phyloP scores from a whole-genome alignment of 2,888 invertebrate species.

The Nebria salina region DNA sequence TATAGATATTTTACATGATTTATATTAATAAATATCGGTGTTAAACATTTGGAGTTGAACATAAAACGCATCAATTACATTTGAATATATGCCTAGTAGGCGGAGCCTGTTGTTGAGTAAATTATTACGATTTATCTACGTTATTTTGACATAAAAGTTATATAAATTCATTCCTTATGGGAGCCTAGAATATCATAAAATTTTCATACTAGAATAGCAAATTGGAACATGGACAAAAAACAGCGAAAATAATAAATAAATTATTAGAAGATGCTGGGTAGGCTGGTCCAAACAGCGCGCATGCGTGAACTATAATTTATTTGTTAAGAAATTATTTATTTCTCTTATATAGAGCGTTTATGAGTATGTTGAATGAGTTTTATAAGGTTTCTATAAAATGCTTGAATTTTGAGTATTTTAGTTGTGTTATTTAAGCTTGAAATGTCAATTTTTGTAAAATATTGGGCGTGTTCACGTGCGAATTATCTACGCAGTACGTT shows the following conservation, averaged over 20 bases:
- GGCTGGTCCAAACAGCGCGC: slow-evolving; percentile 29
- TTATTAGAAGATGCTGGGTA: slow-evolving; percentile 22
- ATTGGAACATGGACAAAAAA: background rate
- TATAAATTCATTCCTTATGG: background rate
- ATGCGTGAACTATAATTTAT: slow-evolving; percentile 31
- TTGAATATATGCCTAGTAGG: slow-evolving; percentile 18
- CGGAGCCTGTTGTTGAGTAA: background rate
- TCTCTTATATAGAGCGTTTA: background rate
- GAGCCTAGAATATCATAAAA: background rate
- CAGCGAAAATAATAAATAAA: slow-evolving; percentile 26
- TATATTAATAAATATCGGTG: background rate
- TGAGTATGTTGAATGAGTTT: background rate
- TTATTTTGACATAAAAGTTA: background rate
- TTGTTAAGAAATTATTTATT: slow-evolving; percentile 18
- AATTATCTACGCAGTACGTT: slow-evolving; percentile 43
- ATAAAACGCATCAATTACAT: slow-evolving; percentile 4
- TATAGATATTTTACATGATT: too few species aligned
- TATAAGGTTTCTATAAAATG: background rate
- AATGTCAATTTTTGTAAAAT: slow-evolving; percentile 48
- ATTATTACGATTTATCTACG: background rate
- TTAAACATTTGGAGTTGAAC: background rate
- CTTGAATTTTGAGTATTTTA: background rate
- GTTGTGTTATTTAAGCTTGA: slow-evolving; percentile 5
- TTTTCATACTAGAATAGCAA: background rate
- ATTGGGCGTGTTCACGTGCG: slow-evolving; percentile 58